Conservation (phyloP, 2,888 invertebrate genomes). For the Amiota mariae region DNA sequence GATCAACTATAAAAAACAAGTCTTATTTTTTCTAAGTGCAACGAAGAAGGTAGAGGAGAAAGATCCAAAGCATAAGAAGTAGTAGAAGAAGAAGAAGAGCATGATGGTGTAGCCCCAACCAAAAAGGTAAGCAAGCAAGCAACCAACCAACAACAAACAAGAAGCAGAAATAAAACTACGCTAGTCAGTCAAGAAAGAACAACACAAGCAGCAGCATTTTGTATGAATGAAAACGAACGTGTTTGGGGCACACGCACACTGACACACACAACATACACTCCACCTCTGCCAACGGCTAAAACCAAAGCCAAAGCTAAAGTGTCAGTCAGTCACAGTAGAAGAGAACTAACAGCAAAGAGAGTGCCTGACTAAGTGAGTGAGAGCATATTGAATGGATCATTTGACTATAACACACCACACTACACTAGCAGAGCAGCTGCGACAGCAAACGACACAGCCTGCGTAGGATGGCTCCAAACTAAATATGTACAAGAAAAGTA, state of each 20-base stretch:
- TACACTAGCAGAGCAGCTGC: no score
- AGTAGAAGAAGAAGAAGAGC: constrained; percentile 6
- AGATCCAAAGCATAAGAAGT: neutral
- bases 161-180: constrained; percentile 31
- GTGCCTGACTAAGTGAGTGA: no score
- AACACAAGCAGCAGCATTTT: constrained; percentile 27
- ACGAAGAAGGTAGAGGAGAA: neutral
- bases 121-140: constrained; percentile 12
- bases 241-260: constrained; percentile 43
- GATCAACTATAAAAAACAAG: constrained; percentile 33
- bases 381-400: no score
- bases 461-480: no score
- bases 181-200: neutral
- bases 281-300: no score
- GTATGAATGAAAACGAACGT: constrained; percentile 68
- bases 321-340: no score
- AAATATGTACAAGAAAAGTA: constrained; percentile 32
- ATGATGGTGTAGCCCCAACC: constrained; percentile 6
- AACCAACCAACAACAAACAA: constrained; percentile 32
- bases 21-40: constrained; percentile 42
- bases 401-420: no score
- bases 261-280: neutral
- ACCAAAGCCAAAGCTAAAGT: no score
- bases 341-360: no score
- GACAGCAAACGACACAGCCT: no score